Percentiles rank a stretch among this genome's conserved stretches.
Conservation (phyloP, 2,113 vertebrate genomes). For the Chiloscyllium plagiosum region DNA sequence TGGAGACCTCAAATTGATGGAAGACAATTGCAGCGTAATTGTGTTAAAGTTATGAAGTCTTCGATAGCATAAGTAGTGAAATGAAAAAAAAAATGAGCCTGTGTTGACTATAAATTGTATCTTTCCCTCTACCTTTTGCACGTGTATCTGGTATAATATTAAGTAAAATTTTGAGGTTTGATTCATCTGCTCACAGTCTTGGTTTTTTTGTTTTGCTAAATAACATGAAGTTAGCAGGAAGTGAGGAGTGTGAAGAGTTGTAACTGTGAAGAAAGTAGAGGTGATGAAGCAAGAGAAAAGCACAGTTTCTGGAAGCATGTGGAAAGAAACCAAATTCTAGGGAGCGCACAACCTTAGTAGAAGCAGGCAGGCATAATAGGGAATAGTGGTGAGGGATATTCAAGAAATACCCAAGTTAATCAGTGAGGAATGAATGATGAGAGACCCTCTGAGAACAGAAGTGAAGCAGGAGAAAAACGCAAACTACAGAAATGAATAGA, state of each 20-base stretch:
- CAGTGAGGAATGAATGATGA: neutral
- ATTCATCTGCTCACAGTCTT: neutral
- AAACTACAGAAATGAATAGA: neutral
- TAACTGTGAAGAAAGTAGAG: neutral
- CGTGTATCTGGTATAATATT: neutral
- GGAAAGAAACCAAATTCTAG: neutral
- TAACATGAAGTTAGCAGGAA: neutral
- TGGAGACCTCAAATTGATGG: neutral
- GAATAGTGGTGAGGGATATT: neutral
- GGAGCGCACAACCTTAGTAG: neutral
- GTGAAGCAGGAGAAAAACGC: neutral
- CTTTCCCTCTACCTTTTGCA: neutral
- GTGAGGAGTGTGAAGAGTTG: neutral
- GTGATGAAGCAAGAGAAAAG: neutral
- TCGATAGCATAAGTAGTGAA: neutral
- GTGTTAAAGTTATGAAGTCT: neutral
- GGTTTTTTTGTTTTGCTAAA: neutral
- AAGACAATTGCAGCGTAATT: neutral
- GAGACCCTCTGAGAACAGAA: neutral
- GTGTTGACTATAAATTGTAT: neutral
- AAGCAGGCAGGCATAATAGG: neutral
- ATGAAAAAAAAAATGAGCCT: neutral
- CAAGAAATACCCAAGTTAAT: neutral
- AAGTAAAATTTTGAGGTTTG: neutral
- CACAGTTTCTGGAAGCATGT: neutral